Evolutionary conservation across 2,888 invertebrate species (phyloP).

Genomic region (Mesodorylaimus sp.): DNA sequence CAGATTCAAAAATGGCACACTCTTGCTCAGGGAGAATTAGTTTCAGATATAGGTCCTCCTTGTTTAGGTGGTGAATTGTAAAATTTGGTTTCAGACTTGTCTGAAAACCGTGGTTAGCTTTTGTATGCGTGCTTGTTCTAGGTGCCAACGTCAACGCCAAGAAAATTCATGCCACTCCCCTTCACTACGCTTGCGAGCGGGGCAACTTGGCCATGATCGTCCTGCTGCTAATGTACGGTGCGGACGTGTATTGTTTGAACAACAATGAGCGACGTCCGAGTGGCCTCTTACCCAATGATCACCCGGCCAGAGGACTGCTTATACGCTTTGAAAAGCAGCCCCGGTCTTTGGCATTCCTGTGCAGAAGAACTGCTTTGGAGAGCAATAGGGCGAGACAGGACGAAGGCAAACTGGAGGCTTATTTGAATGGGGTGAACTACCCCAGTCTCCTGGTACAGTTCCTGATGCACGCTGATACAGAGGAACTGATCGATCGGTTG

Average conservation of each 20-base stretch:
- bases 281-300: conserved; percentile 3
- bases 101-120: too few species aligned
- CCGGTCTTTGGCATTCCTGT: not conserved
- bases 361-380: too few species aligned
- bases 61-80: not conserved
- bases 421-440: too few species aligned
- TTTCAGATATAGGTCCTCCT: not conserved
- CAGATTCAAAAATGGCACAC: not conserved
- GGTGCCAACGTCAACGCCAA: conserved; percentile 8
- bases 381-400: too few species aligned
- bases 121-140: not conserved
- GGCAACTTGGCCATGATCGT: conserved; percentile 1
- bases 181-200: conserved; percentile 8
- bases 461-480: too few species aligned
- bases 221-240: conserved; percentile 5
- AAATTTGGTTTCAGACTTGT: not conserved
- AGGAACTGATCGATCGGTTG: too few species aligned
- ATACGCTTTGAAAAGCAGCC: not conserved
- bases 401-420: too few species aligned
- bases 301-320: not conserved
- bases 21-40: not conserved
- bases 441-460: too few species aligned
- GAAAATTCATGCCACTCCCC: conserved; percentile 5
- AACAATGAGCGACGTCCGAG: conserved; percentile 1
- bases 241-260: conserved; percentile 1